Conservation (phyloP, 2,113 vertebrate species). For the Epinephelus lanceolatus region DNA sequence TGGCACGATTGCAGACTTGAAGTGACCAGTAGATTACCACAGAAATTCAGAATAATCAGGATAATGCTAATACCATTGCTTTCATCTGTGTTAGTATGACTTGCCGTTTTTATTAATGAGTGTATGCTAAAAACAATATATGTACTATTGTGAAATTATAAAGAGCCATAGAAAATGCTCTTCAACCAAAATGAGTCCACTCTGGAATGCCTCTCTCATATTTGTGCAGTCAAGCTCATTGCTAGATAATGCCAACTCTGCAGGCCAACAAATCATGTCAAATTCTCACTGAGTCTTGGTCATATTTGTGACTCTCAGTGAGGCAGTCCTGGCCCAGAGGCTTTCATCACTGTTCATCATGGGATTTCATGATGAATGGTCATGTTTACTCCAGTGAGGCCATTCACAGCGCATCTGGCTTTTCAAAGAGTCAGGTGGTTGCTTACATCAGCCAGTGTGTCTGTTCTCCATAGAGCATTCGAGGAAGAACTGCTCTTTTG, state of each 20-base stretch:
- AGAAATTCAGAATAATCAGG: not conserved
- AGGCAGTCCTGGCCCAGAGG: constrained; percentile 14
- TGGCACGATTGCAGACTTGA: constrained; percentile 3
- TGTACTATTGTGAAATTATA: constrained; percentile 38
- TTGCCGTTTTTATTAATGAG: not conserved
- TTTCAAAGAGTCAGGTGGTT: constrained; percentile 44
- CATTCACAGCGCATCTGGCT: constrained; percentile 33
- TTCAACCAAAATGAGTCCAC: constrained; percentile 10
- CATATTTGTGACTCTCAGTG: constrained; percentile 35
- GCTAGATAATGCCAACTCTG: constrained; percentile 44
- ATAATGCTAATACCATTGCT: not conserved
- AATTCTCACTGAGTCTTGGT: constrained; percentile 53
- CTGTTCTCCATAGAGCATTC: constrained; percentile 16
- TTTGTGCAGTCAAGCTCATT: constrained; percentile 34
- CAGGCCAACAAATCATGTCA: constrained; percentile 43
- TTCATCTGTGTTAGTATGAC: constrained; percentile 35
- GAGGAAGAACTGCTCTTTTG: constrained; percentile 9
- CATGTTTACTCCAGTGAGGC: constrained; percentile 26
- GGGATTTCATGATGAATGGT: constrained; percentile 34
- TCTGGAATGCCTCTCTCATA: constrained; percentile 25
- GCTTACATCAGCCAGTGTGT: constrained; percentile 31
- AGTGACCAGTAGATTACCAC: not conserved
- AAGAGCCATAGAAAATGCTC: constrained; percentile 28
- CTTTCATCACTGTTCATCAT: constrained; percentile 20
- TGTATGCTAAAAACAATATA: constrained; percentile 39